Percentiles rank a stretch among this genome's conserved stretches.
phyloP scores from a whole-genome alignment of 2,888 invertebrate genomes.

The Hirtodrosophila trivittata region DNA sequence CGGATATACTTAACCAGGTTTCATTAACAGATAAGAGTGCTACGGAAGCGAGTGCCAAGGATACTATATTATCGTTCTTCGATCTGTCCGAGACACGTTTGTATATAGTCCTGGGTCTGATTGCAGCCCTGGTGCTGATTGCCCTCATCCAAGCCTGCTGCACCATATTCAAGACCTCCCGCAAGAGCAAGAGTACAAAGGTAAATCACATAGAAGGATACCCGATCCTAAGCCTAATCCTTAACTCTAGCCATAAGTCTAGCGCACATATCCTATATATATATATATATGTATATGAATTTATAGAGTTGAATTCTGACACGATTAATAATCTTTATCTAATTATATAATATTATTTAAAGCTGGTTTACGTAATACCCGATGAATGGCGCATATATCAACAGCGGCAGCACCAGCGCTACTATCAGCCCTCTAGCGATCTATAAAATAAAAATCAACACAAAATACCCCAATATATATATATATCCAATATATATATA shows the following conservation, averaged over 20 bases:
- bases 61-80: conserved; percentile 85
- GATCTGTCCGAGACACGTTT: conserved; percentile 89
- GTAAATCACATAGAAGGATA: conserved; percentile 84
- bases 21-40: conserved; percentile 75
- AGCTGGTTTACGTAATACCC: conserved; percentile 84
- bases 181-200: conserved; percentile 87
- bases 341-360: conserved; percentile 74
- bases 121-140: conserved; percentile 90
- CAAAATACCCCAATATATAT: too few species aligned
- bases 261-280: conserved; percentile 34
- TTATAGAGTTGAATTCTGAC: conserved; percentile 27
- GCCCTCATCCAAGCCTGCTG: conserved; percentile 93
- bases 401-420: conserved; percentile 83
- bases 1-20: too few species aligned
- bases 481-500: conserved; percentile 3
- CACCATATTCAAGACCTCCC: conserved; percentile 89
- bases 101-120: conserved; percentile 92
- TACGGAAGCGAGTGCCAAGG: conserved; percentile 67
- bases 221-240: too few species aligned
- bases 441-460: conserved; percentile 69
- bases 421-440: conserved; percentile 84
- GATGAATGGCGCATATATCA: conserved; percentile 84
- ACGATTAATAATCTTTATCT: conserved; percentile 48
- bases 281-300: conserved; percentile 2
- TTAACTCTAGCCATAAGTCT: conserved; percentile 29